Evolutionary conservation across 1,140 invertebrate species (phyloP), one percentile per base, ranked within the genome.

Genomic region (Drosophila dunni): DNA sequence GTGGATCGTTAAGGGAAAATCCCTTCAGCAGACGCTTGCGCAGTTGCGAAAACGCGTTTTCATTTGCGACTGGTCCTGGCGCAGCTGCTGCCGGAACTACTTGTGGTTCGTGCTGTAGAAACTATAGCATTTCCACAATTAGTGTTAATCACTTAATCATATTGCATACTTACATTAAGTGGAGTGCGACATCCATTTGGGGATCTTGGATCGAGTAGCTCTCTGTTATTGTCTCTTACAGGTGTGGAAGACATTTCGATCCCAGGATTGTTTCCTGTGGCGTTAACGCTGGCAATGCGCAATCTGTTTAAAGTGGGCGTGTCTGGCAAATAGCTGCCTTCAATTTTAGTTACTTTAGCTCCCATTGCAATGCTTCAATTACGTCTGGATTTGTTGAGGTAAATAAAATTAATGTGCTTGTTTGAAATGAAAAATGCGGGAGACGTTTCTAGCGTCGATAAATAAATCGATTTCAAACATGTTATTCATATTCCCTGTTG

Each of bases 1-100:
- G 84, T 0, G 93, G 93, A 90, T 93, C 93, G 8, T 76, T 90
- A 0, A 86, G 67, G 0, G 90, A 50, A 34, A 92, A 91, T 0
- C 91, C 91, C 38, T 90, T 91, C 0, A 92, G 57, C 10, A 92
- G 46, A 1, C 91, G 77, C 51, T 88, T 91, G 13, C 88, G 84
- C 46, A 91, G 53, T 53, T 69, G 63, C 0, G 71, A 56, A 46
- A 78, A 78, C 11, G 83, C 46, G 54, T 79, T 90, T 48, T 90
- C 86, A 20, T 20, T 69, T 3, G 24, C 24, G 24, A 51, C 7
- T 7, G 48, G 24, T n/a, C 44, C 50, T 4, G 51, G 29, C 9
- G 46, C 7, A 11, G 29, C 5, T 20, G 50, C 15, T 7, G 15
- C 11, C 8, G 60, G 48, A 1, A 36, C 1, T 7, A 56, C n/a